Base-by-base conservation (phyloP, 2,113 vertebrate species). In the Gymnorhina tibicen region DNA sequence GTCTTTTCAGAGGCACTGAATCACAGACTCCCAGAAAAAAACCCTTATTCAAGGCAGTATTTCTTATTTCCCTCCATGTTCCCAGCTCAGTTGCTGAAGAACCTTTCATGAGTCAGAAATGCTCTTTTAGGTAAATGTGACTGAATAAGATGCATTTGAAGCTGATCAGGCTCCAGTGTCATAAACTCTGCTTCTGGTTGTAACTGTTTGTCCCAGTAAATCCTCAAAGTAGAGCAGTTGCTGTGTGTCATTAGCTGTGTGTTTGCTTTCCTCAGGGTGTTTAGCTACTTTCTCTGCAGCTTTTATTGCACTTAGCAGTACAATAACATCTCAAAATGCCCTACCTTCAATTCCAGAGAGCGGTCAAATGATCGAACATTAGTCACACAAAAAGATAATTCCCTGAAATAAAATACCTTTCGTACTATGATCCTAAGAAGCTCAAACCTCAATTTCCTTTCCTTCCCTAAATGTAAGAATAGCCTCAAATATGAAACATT, bases 221-320 rank as follows among this genome's bases (percentile, higher is more conserved):
- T 59, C 46, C 79, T 91, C 42, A 22, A 77, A 93, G 74, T 33
- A 88, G 74, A 79, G 76, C 68, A 86, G 85, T 72, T 50, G 82
- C 72, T 82, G 32, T 59, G 62, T 94, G 87, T 94, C 85, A 76
- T 94, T 91, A 95, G 91, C 67, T 85, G 26, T 73, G 79, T 63
- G 63, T 83, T 94, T 90, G 64, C 87, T 95, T 83, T 94, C 95
- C 94, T 95, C 81, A 27, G 93, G 91, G 53, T 91, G 62, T 94
- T 97, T 89, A 79, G 90, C 79, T 92, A 74, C 90, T 96, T 79
- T 55, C 67, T 66, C 72, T 93, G 68, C 76, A 91, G 95, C 82
- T 94, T 93, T 94, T 77, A 80, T 62, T 97, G 85, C 90, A 92
- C 87, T 96, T 94, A 93, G 82, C 72, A 90, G 53, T 90, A 87